These are phyloP conservation scores for Otocyon megalotis DNA, from an alignment of 2,113 vertebrate species.

Conservation along the genomic window DNA sequence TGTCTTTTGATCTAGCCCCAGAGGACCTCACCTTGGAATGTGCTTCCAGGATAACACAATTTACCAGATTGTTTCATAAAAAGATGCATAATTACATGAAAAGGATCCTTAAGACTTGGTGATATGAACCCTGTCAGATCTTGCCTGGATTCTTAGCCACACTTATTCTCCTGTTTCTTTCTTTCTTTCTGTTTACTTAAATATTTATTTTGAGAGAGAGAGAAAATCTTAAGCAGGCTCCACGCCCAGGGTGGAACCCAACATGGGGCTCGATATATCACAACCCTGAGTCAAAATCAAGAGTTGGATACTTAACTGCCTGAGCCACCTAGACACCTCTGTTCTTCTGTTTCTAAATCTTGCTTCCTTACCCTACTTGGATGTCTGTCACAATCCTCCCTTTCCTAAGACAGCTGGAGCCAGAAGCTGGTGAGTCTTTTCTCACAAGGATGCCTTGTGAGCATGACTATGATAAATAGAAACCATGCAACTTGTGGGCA, in stretches of 20 bases:
- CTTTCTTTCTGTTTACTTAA: neutral
- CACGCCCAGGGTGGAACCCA: neutral
- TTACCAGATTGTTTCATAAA: neutral
- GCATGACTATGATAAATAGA: neutral
- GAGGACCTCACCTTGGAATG: neutral
- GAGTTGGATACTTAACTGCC: neutral
- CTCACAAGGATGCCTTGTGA: slow-evolving; percentile 42
- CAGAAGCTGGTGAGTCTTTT: neutral
- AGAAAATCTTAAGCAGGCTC: neutral
- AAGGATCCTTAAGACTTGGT: neutral
- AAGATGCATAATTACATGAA: neutral
- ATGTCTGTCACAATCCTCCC: neutral
- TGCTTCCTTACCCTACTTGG: neutral
- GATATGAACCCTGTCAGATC: neutral
- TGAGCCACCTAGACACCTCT: no score
- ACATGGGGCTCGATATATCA: neutral
- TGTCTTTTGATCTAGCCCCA: neutral
- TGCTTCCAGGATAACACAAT: neutral
- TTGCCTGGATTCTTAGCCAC: neutral
- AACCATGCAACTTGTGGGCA: neutral
- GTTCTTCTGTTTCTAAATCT: neutral
- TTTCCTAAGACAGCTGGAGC: neutral
- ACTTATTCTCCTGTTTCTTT: neutral
- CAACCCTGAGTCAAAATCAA: neutral
- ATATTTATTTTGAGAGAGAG: neutral